Conservation (phyloP, 2,888 invertebrate species). For the Dione juno region DNA sequence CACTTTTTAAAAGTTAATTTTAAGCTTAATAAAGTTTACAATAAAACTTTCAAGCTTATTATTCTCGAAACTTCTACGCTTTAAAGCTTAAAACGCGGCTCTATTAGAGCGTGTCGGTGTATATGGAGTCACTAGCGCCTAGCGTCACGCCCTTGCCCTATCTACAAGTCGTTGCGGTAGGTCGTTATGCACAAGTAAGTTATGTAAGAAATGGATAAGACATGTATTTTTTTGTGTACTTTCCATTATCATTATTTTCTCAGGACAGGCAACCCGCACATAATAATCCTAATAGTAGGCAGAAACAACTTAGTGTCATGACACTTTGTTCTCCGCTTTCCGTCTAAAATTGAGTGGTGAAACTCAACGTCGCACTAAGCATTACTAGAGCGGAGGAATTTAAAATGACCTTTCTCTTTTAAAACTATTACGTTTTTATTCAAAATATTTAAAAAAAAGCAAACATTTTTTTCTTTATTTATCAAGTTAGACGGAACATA, state of each 20-base stretch:
- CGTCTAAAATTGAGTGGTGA: no score
- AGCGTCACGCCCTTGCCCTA: constrained; percentile 26
- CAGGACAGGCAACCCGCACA: no score
- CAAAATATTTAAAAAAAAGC: no score
- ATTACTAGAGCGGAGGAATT: no score
- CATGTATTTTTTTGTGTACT: not conserved
- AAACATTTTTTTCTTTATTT: no score
- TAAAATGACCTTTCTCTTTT: no score
- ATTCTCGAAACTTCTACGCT: constrained; percentile 7
- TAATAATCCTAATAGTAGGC: no score
- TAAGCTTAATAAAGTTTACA: not conserved
- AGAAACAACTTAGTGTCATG: no score
- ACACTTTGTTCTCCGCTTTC: not conserved
- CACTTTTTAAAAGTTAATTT: not conserved
- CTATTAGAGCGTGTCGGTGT: constrained; percentile 2
- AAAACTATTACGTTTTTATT: no score
- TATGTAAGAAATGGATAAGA: not conserved
- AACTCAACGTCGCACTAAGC: no score
- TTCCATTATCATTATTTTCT: not conserved
- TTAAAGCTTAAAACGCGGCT: constrained; percentile 22
- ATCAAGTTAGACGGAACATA: no score
- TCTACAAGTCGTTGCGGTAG: constrained; percentile 28
- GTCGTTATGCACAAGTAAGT: constrained; percentile 16
- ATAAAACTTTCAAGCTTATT: not conserved
- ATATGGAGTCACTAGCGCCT: constrained; percentile 4